These are phyloP conservation scores for Nematostella vectensis DNA, from an alignment of 92 coral and sea anemone species.

Conservation along the genomic window DNA sequence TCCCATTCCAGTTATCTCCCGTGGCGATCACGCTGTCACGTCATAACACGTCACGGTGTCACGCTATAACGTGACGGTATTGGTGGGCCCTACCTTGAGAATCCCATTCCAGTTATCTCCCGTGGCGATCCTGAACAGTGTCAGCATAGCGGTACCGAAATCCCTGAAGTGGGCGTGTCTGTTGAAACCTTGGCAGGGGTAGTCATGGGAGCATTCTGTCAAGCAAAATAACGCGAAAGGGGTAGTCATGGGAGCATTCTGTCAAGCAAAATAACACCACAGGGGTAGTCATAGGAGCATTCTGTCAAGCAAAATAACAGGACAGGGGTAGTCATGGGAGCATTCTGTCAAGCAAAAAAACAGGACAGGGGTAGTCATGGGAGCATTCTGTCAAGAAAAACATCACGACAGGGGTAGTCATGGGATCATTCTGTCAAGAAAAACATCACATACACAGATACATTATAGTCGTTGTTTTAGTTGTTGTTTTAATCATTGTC, in stretches of 20 bases:
- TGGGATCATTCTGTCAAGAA: constrained; percentile 54
- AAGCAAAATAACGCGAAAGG: constrained; percentile 37
- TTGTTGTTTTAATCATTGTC: no score
- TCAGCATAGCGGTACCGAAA: constrained; percentile 91
- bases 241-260: constrained; percentile 61
- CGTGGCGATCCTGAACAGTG: constrained; percentile 87
- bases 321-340: constrained; percentile 46
- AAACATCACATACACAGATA: background rate
- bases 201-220: constrained; percentile 52
- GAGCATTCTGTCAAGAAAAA: constrained; percentile 48
- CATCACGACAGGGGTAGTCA: constrained; percentile 22
- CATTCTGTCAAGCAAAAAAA: constrained; percentile 58
- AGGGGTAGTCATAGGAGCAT: constrained; percentile 56
- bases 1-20: no score
- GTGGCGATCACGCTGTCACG: no score
- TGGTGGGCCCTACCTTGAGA: constrained; percentile 68
- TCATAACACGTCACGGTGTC: no score
- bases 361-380: constrained; percentile 32
- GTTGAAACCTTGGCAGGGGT: constrained; percentile 81
- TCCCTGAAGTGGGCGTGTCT: constrained; percentile 77
- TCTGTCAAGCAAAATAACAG: constrained; percentile 43
- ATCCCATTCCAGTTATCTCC: constrained; percentile 99
- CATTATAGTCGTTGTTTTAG: background rate
- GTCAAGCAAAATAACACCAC: constrained; percentile 18
- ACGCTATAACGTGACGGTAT: no score